Base-by-base conservation (phyloP, 2,888 invertebrate genomes). In the Epistrophe grossulariae region DNA sequence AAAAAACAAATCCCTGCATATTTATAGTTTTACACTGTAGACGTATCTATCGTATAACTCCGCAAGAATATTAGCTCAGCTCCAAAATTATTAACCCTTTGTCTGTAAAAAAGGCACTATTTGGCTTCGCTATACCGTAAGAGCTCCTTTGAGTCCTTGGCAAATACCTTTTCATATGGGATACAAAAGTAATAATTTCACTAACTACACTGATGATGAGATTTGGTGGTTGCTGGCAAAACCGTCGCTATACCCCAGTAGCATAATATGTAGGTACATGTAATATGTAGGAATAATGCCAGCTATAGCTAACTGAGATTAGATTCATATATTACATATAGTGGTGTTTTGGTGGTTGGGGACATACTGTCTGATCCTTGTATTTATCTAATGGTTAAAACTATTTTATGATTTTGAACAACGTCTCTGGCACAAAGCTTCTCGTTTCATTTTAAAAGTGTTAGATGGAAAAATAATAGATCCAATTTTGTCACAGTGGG, bases 351-450 rank as follows among this genome's bases (percentile, higher is more conserved):
- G 55, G 59, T 64, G 82, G 82, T 73, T 82, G 38, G 87, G 87
- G 83, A 87, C 76, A 79, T 72, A 72, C 79, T 83, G 87, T 87
- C 87, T 87, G 87, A 87, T 87, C 87, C 87, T 72, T 60, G 79
- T 87, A 87, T 87, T 83, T 87, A 87, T 87, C 76, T 87, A 79
- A 83, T 79, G 87, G 79, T 52, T 66, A 79, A 79, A 87, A 87
- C 87, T 87, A 83, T 87, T 87, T 87, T 87, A 87, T 87, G 87
- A 87, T 87, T 87, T 79, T 79, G 79, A 83, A 83, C 83, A 83
- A 76, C 64, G 82, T 82, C 59, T 70, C 59, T 78, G 85, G 82
- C 82, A 78, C 80, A 78, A 57, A 43, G 55, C 60, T 35, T 38
- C 77, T 62, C 72, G 66, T 72, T 80, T 66, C 72, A 66, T 81